These are phyloP conservation scores for Nettapus auritus DNA, from an alignment of 2,113 vertebrate species.

Conservation along the genomic window DNA sequence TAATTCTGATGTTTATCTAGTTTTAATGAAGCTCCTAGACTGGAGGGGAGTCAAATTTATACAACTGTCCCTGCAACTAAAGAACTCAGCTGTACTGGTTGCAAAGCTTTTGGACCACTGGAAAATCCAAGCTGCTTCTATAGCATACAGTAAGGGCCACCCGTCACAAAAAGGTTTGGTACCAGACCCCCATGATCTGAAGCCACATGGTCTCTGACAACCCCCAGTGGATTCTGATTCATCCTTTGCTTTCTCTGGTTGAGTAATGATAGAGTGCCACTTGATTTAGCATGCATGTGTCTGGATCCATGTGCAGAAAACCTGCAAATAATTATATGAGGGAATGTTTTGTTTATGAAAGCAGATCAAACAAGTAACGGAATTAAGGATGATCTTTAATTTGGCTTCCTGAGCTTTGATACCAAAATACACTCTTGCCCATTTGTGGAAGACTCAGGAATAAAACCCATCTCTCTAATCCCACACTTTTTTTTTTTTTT, in stretches of 20 bases:
- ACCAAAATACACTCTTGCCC: background rate
- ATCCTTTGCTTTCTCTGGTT: background rate
- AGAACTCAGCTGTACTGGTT: background rate
- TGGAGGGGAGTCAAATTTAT: background rate
- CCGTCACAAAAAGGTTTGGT: background rate
- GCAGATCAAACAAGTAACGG: background rate
- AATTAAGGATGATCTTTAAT: background rate
- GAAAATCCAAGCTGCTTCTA: background rate
- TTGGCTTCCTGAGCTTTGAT: background rate
- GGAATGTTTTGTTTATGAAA: accelerated
- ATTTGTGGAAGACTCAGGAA: background rate
- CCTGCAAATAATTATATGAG: background rate
- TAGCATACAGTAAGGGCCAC: background rate
- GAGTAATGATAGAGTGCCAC: background rate
- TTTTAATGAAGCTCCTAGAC: background rate
- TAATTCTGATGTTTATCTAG: background rate
- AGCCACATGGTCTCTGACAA: background rate
- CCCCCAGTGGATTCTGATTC: accelerated
- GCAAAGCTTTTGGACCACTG: background rate
- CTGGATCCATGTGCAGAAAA: background rate
- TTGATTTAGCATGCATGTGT: background rate
- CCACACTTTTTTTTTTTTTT: background rate
- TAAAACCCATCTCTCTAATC: background rate
- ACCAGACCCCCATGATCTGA: background rate
- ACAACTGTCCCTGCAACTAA: background rate